phyloP scores from a whole-genome alignment of 1,140 invertebrate species.

The Formica exsecta region DNA sequence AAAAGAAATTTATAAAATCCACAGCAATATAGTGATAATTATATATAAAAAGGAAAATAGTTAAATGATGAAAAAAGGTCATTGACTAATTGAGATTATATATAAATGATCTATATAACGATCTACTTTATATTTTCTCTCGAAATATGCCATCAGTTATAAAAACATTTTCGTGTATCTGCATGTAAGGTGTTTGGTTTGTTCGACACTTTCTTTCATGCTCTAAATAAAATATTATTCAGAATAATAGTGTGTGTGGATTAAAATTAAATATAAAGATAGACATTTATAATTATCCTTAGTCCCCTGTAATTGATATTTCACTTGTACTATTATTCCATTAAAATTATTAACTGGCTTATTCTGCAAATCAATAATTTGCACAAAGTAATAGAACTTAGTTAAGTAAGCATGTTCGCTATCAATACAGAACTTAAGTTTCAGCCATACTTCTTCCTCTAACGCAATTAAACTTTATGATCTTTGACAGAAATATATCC shows the following conservation, averaged over 20 bases:
- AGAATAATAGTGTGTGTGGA: slow-evolving; percentile 25
- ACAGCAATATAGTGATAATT: slow-evolving; percentile 77
- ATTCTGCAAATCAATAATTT: slow-evolving; percentile 48
- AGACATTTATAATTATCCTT: slow-evolving; percentile 57
- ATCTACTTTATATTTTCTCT: slow-evolving; percentile 61
- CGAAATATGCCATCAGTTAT: slow-evolving; percentile 61
- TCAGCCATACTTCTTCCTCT: slow-evolving; percentile 22
- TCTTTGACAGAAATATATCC: slow-evolving; percentile 43
- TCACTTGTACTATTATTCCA: slow-evolving; percentile 59
- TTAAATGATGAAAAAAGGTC: slow-evolving; percentile 29
- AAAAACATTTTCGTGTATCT: slow-evolving; percentile 52
- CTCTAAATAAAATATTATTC: slow-evolving; percentile 61
- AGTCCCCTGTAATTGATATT: slow-evolving; percentile 61
- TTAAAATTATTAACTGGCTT: slow-evolving; percentile 65
- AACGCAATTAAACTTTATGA: slow-evolving; percentile 18
- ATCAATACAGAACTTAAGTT: slow-evolving; percentile 53
- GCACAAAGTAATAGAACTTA: slow-evolving; percentile 48
- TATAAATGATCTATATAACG: slow-evolving; percentile 60
- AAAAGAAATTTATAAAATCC: slow-evolving; percentile 80
- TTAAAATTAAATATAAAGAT: slow-evolving; percentile 56
- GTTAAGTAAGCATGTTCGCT: slow-evolving; percentile 59
- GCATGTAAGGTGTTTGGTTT: slow-evolving; percentile 40
- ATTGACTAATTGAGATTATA: slow-evolving; percentile 60
- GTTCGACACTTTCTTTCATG: slow-evolving; percentile 36
- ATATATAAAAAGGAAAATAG: slow-evolving; percentile 62